Conservation (phyloP, 2,113 vertebrate genomes). For the Python bivittatus region DNA sequence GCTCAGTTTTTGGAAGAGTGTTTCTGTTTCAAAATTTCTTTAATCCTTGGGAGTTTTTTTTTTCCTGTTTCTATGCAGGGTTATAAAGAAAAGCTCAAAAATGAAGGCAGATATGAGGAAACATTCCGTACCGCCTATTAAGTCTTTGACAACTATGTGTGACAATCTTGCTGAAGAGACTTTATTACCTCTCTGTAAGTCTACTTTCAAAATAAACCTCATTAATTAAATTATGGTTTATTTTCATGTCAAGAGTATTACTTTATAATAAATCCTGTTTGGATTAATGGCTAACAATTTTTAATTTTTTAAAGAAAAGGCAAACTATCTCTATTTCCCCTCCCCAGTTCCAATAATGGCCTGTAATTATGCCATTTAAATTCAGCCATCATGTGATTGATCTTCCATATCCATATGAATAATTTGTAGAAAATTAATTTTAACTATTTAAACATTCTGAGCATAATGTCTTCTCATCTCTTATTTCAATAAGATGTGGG, state of each 20-base stretch:
- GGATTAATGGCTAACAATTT: not conserved
- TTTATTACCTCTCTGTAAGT: not conserved
- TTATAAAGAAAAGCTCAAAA: constrained; percentile 76
- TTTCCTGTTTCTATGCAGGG: constrained; percentile 69
- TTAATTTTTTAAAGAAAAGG: not conserved
- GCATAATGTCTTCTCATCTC: not conserved
- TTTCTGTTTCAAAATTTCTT: constrained; percentile 2
- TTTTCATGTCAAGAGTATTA: not conserved
- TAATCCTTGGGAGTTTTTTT: constrained; percentile 15
- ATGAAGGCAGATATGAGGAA: constrained; percentile 78
- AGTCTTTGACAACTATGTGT: constrained; percentile 47
- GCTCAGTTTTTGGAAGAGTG: not conserved
- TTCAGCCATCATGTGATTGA: not conserved
- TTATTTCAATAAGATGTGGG: not conserved
- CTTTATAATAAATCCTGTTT: not conserved
- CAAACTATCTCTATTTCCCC: not conserved
- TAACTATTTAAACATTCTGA: not conserved
- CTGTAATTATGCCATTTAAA: not conserved
- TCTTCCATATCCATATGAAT: not conserved
- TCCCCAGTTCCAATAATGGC: not conserved
- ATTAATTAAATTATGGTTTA: constrained; percentile 28
- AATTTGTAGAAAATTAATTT: not conserved
- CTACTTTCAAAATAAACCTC: constrained; percentile 67
- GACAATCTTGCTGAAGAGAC: not conserved
- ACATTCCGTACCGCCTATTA: constrained; percentile 71